A percentile compares a stretch with the other conserved stretches of the same genome.
Evolutionary conservation across 2,797 vertebrate species (phyloP).

Genomic region (Pantherophis alleghaniensis): DNA sequence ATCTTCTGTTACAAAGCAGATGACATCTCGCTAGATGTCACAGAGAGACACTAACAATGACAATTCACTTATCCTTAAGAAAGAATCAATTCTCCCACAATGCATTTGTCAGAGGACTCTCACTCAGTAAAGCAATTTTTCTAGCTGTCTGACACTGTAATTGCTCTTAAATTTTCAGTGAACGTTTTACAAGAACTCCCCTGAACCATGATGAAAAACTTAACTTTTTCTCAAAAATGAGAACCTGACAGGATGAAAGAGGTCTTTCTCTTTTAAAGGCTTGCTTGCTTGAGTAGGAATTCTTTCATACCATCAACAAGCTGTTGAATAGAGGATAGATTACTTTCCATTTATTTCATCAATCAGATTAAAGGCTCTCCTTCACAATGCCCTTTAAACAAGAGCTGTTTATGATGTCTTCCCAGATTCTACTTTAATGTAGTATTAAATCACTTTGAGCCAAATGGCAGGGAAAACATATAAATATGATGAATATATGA

Average conservation of each 20-base stretch:
- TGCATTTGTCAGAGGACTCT: constrained; percentile 96
- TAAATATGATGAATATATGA: constrained; percentile 76
- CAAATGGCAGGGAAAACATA: constrained; percentile 64
- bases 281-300: constrained; percentile 78
- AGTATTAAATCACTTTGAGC: constrained; percentile 76
- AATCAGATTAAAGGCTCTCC: constrained; percentile 85
- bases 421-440: constrained; percentile 77
- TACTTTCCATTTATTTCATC: constrained; percentile 86
- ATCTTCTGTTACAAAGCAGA: constrained; percentile 93
- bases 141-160: constrained; percentile 94
- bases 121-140: constrained; percentile 90
- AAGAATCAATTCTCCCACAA: constrained; percentile 97
- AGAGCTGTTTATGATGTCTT: constrained; percentile 82
- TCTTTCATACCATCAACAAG: constrained; percentile 86
- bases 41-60: constrained; percentile 94
- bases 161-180: constrained; percentile 93
- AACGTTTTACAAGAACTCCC: constrained; percentile 88
- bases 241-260: constrained; percentile 87
- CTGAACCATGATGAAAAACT: constrained; percentile 91
- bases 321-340: constrained; percentile 85
- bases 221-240: constrained; percentile 86
- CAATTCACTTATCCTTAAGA: constrained; percentile 95
- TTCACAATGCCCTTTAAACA: constrained; percentile 84
- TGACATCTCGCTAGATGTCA: constrained; percentile 93
- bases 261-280: constrained; percentile 83